These are phyloP conservation scores for Cyprinodon tularosa DNA, from an alignment of 2,113 vertebrate species.

Conservation along the genomic window DNA sequence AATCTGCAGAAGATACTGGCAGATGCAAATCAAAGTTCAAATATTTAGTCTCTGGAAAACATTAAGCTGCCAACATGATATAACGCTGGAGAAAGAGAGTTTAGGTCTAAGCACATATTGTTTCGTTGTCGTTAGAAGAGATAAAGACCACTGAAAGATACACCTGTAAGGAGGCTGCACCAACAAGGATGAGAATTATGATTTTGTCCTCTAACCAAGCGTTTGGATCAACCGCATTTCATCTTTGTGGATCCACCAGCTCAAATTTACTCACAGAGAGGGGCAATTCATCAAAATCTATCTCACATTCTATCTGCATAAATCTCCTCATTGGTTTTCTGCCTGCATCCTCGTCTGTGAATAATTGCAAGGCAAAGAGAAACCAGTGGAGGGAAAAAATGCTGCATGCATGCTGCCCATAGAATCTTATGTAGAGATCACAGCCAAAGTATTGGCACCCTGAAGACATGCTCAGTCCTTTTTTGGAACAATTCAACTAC, in stretches of 20 bases:
- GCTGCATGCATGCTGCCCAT: conserved; percentile 30
- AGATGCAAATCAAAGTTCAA: not conserved
- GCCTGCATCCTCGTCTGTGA: conserved; percentile 54
- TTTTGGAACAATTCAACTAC: not conserved
- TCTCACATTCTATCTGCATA: conserved; percentile 64
- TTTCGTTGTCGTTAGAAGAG: conserved; percentile 7
- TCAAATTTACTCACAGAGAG: conserved; percentile 58
- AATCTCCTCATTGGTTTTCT: conserved; percentile 70
- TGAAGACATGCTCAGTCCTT: not conserved
- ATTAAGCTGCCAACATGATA: not conserved
- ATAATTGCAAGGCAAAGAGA: conserved; percentile 57
- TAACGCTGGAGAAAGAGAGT: not conserved
- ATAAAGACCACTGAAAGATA: conserved; percentile 4
- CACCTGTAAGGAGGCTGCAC: conserved; percentile 16
- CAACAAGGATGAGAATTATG: conserved; percentile 65
- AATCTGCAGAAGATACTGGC: not conserved
- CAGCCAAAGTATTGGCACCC: conserved; percentile 1
- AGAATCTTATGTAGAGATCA: conserved; percentile 14
- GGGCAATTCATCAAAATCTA: conserved; percentile 59
- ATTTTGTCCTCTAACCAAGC: conserved; percentile 44
- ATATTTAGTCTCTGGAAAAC: not conserved
- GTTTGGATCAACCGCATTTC: conserved; percentile 55
- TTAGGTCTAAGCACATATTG: not conserved
- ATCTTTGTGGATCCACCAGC: conserved; percentile 65
- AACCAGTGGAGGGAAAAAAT: conserved; percentile 49